These are phyloP conservation scores for Octonoba sinensis DNA, from an alignment of 2,888 invertebrate species.

Conservation along the genomic window DNA sequence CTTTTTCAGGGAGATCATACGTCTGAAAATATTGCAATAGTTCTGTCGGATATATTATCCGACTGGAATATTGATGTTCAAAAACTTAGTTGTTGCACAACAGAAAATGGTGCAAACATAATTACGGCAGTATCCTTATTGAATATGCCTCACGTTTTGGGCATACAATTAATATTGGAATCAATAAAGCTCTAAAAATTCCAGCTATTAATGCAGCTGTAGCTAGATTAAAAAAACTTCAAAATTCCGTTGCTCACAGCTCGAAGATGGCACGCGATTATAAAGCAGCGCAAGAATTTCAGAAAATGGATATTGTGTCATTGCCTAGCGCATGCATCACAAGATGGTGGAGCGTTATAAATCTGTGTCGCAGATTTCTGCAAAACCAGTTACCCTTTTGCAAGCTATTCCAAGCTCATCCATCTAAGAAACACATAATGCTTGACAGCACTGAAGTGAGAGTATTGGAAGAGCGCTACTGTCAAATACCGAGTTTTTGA, in stretches of 20 bases:
- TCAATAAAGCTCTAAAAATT: conserved; percentile 2
- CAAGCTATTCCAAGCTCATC: background rate
- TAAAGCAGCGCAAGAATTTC: conserved; percentile 2
- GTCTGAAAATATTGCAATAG: background rate
- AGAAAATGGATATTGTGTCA: background rate
- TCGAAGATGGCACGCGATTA: conserved; percentile 4
- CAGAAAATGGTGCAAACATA: conserved; percentile 27
- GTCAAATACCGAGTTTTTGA: background rate
- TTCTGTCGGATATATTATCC: background rate
- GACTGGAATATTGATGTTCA: conserved; percentile 3
- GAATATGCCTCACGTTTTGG: conserved; percentile 8
- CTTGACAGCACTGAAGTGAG: background rate
- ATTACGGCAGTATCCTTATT: background rate
- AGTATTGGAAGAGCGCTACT: background rate
- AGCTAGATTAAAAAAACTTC: conserved; percentile 4
- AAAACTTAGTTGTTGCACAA: conserved; percentile 2
- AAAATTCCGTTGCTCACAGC: conserved; percentile 10
- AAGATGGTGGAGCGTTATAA: background rate
- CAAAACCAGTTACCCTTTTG: background rate
- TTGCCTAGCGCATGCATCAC: conserved; percentile 10
- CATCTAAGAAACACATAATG: background rate
- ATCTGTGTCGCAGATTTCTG: background rate
- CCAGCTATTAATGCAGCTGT: background rate
- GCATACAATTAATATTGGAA: conserved; percentile 12
- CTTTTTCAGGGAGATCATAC: conserved; percentile 7